A percentile compares a stretch with the other conserved stretches of the same genome.
phyloP scores from a whole-genome alignment of 2,888 invertebrate genomes.

The Mantis religiosa region DNA sequence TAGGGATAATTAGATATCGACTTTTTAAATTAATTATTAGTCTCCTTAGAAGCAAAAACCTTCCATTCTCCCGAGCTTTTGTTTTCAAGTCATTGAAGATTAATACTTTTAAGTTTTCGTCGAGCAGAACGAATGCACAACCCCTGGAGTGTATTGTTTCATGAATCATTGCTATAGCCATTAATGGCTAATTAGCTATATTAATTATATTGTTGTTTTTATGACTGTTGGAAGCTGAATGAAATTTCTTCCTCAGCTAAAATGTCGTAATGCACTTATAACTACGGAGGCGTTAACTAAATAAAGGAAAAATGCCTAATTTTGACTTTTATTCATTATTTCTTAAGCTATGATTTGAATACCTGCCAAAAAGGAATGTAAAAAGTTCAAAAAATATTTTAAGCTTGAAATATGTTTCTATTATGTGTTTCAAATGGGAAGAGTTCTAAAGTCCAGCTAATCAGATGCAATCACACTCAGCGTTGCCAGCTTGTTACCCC shows the following conservation, averaged over 20 bases:
- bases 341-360: too few species aligned
- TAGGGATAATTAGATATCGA: conserved; percentile 26
- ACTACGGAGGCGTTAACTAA: too few species aligned
- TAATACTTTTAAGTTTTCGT: not conserved
- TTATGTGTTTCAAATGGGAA: too few species aligned
- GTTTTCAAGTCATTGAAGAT: conserved; percentile 15
- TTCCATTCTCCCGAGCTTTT: not conserved
- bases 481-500: too few species aligned
- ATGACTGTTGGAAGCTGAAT: not conserved
- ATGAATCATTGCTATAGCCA: conserved; percentile 9
- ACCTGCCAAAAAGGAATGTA: too few species aligned
- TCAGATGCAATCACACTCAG: too few species aligned
- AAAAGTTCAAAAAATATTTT: too few species aligned
- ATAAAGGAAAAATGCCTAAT: too few species aligned
- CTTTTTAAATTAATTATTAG: conserved; percentile 25
- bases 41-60: not conserved
- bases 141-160: not conserved
- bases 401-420: too few species aligned
- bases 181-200: conserved; percentile 20
- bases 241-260: not conserved
- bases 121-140: not conserved
- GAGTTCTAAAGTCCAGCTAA: too few species aligned
- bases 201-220: conserved; percentile 11
- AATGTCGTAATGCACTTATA: not conserved
- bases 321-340: too few species aligned